Base-by-base conservation (phyloP, 2,888 invertebrate genomes). In the Phalera bucephala region DNA sequence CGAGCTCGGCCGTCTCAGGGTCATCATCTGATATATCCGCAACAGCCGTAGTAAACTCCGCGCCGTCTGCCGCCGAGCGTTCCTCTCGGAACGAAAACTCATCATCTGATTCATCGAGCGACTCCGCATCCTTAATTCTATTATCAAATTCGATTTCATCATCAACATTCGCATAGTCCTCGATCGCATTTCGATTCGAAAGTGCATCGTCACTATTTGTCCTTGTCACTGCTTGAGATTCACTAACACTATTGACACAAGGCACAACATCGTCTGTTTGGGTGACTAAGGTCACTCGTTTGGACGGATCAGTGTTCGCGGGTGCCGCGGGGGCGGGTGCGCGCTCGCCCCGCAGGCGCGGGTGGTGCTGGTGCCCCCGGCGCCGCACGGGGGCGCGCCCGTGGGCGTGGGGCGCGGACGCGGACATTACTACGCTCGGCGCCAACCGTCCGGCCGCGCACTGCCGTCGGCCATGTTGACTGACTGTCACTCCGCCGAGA, bases 1-100 rank as follows among this genome's bases (percentile, higher is more conserved):
- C 93, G 60, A 97, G 92, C 78, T 96, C 96, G 40, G 93, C 95
- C 7, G 93, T 91, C 77, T 96, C 96, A 23, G 93, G 93, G 73
- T 95, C 95, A 59, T 95, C 93, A 71, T 93, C 94, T 29, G 80
- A 73, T 59, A 73, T 69, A 54, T 88, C 87, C 32, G 79, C 73
- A 36, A 70, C 51, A 33, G 68, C 55, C 51, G 69, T 68, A 38
- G 72, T 64, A 45, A 78, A 72, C 64, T 90, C 90, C 25, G 84
- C 87, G n/a, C 88, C 89, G 52, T 87, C 83, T 42, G 79, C 90
- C 37, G 86, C 81, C 34, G 82, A 82, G 37, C 85, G 75, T 66
- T 81, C 87, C 57, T 88, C 86, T 59, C 66, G 79, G 52, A 80
- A 80, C 37, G 79, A 83, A 53, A 85, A 83, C 61, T 89, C 88